Base-by-base conservation (phyloP, 23 tunicate genomes). In the Clavelina lepadiformis region DNA sequence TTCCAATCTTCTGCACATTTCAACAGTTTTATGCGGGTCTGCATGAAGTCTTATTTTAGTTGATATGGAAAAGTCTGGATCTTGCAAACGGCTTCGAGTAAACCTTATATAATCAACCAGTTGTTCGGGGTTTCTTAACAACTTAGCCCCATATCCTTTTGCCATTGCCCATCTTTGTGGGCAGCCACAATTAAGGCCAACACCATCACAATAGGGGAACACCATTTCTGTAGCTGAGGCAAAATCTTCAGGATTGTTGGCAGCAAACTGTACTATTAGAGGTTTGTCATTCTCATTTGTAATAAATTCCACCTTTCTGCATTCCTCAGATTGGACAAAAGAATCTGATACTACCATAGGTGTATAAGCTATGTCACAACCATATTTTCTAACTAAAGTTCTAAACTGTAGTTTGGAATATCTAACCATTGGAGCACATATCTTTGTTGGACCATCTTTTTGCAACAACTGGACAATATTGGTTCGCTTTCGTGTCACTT, bases 351-450 rank as follows among this genome's bases (percentile, higher is more conserved):
- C 71, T 31, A 92, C 73, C 98, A 92, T 92, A 30, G 98, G 98
- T 1, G 98, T 83, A 74, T 66, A 92, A 0, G 85, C 82, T 27
- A 92, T 23, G 41, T 92, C 98, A 67, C 91, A 79, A 24, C 66
- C 71, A 68, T 83, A 92, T 61, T 73, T 77, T 24, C 93, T 76
- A 26, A 78, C 77, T 21, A 92, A 60, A 28, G 38, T 41, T 22
- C 98, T 66, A 67, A 92, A 92, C 19, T 78, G 73, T 27, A 76
- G 79, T 28, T 83, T 73, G 5, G 98, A 92, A 69, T 92, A 92
- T 33, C 98, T 73, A 33, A 92, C 98, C 98, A 92, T 92, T 5
- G 98, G 98, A 2, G 98, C 98, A 72, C 98, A 92, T 33, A 92
- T 72, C 59, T 79, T 78, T 33, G 67, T 65, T 0, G 65, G 47